Evolutionary conservation across 2,888 invertebrate species (phyloP), one percentile per base, ranked within the genome.

Genomic region (Rotaria sp.): DNA sequence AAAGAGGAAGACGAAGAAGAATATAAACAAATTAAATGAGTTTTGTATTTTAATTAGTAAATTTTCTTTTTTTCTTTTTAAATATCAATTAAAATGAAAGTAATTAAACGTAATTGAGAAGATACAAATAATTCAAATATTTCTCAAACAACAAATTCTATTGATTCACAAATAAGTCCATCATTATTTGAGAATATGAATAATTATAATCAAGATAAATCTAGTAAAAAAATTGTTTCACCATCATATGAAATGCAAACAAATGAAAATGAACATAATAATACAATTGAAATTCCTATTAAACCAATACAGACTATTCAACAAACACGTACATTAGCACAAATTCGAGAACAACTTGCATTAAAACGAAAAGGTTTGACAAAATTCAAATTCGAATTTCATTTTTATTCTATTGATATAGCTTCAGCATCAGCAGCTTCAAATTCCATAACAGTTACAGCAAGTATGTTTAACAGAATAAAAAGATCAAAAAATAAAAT

Each of bases 281-380:
- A 41, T 18, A 35, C 21, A 24, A 48, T 15, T 21, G 48, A 85
- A 50, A 26, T 41, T 38, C 35, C 85, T 21, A n/a, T 45, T 59
- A 74, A 55, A 38, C 57, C 74, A 52, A 0, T 24, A 24, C 35
- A 84, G 24, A 26, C 24, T n/a, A 45, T 80, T 45, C 75, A 80
- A 80, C 89, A 89, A 84, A 89, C 90, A 38, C 87, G 90, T 85
- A 90, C 90, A n/a, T 88, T 91, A 30, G 90, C 90, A 74, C 90
- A 90, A 87, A 90, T 90, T 75, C 90, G 90, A 88, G 90, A 90
- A 52, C 89, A 90, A 80, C 80, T 80, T 80, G 80, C 80, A 21
- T 80, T 80, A 15, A 80, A 80, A 80, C 80, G 80, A 80, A 80
- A 80, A 80, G 80, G 80, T 80, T 45, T 45, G 26, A 30, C 21